Base-by-base conservation (phyloP, 2,113 vertebrate genomes). In the Tetrax tetrax region DNA sequence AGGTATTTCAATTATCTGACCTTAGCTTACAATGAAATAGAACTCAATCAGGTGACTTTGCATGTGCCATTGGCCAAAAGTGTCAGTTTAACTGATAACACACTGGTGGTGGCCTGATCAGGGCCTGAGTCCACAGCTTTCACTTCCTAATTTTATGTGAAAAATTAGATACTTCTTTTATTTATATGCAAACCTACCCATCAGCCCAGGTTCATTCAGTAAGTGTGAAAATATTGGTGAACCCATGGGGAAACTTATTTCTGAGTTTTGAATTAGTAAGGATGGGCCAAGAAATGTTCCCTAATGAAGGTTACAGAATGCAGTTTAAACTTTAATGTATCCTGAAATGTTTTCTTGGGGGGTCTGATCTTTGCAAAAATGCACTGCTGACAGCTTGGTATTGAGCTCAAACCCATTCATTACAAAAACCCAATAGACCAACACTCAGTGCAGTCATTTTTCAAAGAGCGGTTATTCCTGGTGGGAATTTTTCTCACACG, bases 401-500 rank as follows among this genome's bases (percentile, higher is more conserved):
- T 71, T n/a, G 65, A 87, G 47, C 43, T 61, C 41, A 87, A 48
- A 48, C 22, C 20, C 22, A 53, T 64, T 87, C 38, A 65, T 53
- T 84, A 31, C 6, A 57, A 78, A 82, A 7, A 3, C 5, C 22
- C 20, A 48, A 72, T 13, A 83, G 65, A 82, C 6, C 31, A 87
- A 61, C 45, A 57, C 17, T 83, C 0, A 0, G 41, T 76, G 69
- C 3, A 61, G 63, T 41, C 0, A 38, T 81, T 93, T 83, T 79
- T 78, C 41, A 27, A 50, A 74, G 57, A 83, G 41, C 1, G 1
- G 11, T 72, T 72, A 57, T 37, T 94, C 74, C 83, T 12, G 9
- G 14, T 90, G 50, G 63, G 66, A 91, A 65, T 84, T 91, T 76
- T 87, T 93, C 70, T 93, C 54, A 70, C 54, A 76, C 9, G 21